Conservation (phyloP, 2,113 vertebrate genomes). For the Percopsis transmontana region DNA sequence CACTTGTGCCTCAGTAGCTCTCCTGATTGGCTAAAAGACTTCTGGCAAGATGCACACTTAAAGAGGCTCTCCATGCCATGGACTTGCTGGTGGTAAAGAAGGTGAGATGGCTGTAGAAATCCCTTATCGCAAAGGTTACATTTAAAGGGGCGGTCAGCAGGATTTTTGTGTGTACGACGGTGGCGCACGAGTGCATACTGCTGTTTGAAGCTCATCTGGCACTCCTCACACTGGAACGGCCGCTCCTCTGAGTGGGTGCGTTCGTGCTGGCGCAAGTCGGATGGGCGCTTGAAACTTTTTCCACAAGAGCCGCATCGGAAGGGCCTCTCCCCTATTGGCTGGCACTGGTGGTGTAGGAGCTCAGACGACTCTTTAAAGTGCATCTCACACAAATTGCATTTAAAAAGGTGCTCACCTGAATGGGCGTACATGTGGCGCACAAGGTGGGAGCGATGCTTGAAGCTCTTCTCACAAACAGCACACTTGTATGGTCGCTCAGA, state of each 20-base stretch:
- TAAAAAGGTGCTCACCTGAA: conserved; percentile 93
- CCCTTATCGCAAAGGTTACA: conserved; percentile 95
- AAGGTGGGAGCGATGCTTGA: conserved; percentile 95
- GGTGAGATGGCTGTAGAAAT: conserved; percentile 90
- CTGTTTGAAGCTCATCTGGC: conserved; percentile 98
- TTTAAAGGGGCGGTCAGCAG: conserved; percentile 83
- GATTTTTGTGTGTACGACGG: conserved; percentile 89
- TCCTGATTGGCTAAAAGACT: conserved; percentile 92
- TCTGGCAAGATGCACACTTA: conserved; percentile 95
- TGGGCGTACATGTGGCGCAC: conserved; percentile 97
- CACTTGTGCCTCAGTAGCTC: conserved; percentile 95
- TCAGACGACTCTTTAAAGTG: conserved; percentile 96
- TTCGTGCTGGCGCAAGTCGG: conserved; percentile 93
- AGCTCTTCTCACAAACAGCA: conserved; percentile 94
- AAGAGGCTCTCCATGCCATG: conserved; percentile 94
- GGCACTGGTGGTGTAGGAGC: conserved; percentile 94
- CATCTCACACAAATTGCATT: conserved; percentile 92
- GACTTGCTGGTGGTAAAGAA: conserved; percentile 95
- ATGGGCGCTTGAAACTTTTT: conserved; percentile 93
- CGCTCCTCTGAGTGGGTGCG: conserved; percentile 94
- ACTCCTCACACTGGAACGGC: conserved; percentile 95
- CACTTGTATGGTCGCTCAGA: conserved; percentile 96
- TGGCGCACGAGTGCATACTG: conserved; percentile 94
- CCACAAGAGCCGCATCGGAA: conserved; percentile 91
- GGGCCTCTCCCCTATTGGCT: conserved; percentile 88